Base-by-base conservation (phyloP, 2,113 vertebrate species). In the Aldabrachelys gigantea region DNA sequence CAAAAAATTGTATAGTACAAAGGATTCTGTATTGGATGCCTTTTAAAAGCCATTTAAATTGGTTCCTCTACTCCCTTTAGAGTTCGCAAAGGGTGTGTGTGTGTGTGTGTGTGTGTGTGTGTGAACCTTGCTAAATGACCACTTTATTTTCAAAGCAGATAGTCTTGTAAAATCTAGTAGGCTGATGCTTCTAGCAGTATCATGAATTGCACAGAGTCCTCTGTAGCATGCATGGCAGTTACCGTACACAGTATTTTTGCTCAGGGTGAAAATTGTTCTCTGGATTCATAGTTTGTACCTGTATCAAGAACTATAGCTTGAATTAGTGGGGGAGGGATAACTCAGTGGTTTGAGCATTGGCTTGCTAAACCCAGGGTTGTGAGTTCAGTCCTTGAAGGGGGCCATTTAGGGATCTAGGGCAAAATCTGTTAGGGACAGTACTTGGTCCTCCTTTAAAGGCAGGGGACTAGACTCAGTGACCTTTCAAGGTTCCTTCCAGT, bases 121-220 rank as follows among this genome's bases (percentile, higher is more conserved):
- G 62, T 31, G 11, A 10, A 1, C 8, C 5, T 27, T 0, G 1
- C 8, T n/a, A 5, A 57, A 56, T 24, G 22, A 47, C 16, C 54
- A 6, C 62, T 81, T 41, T 22, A 10, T 59, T 69, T 87, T 78
- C 6, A 8, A 22, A 17, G 13, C 2, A 79, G 44, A 38, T 75
- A 8, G 21, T 56, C 50, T 65, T 72, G 29, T 49, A 8, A 65
- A 57, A 31, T 27, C 6, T 17, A 0, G 10, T 2, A 0, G 0
- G 1, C 4, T 10, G 1, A 10, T 2, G 54, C 1, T 21, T 1
- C 47, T 2, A 19, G 2, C 0, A 1, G 54, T 44, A 9, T 35
- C 47, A 41, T 41, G 12, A 72, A 0, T 0, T 2, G 10, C 8
- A 0, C 57, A 0, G 1, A 78, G 41, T 3, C 12, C 41, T 47